Evolutionary conservation across 37 sponge, comb jelly and placozoan species (phyloP).

Genomic region (Diacarnus erythraeanus): DNA sequence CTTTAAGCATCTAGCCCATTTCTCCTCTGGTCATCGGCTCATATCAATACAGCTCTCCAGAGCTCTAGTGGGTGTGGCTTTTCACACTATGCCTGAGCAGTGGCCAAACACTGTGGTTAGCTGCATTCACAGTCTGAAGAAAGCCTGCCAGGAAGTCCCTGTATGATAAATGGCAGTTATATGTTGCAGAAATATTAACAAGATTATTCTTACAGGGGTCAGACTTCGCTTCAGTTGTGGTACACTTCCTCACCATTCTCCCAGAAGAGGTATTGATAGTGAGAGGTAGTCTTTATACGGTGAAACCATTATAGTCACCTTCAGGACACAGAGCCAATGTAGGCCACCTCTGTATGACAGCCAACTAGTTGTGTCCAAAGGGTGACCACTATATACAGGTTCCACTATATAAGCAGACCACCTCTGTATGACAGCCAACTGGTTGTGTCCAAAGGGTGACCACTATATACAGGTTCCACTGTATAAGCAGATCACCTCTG

Average conservation of each 20-base stretch:
- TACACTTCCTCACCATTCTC: constrained; percentile 60
- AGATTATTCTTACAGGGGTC: constrained; percentile 11
- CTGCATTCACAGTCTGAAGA: constrained; percentile 48
- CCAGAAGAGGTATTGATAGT: constrained; percentile 74
- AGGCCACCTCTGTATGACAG: no score
- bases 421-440: no score
- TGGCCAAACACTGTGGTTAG: constrained; percentile 75
- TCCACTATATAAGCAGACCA: no score
- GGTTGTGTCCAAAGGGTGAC: no score
- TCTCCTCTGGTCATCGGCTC: constrained; percentile 36
- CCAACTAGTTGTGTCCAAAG: no score
- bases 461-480: no score
- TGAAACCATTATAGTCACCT: no score
- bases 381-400: no score
- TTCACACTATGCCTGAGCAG: constrained; percentile 57
- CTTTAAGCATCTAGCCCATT: constrained; percentile 48
- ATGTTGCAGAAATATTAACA: not conserved
- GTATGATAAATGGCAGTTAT: not conserved
- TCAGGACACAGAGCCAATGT: no score
- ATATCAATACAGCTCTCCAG: constrained; percentile 62
- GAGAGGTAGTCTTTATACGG: no score
- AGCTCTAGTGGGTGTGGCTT: constrained; percentile 49
- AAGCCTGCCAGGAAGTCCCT: constrained; percentile 9
- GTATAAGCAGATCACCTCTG: no score
- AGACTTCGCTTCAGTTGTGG: constrained; percentile 10